A percentile compares a stretch with the other conserved stretches of the same genome.
Evolutionary conservation across 2,113 vertebrate species (phyloP).

Genomic region (Cyanoliseus patagonus): DNA sequence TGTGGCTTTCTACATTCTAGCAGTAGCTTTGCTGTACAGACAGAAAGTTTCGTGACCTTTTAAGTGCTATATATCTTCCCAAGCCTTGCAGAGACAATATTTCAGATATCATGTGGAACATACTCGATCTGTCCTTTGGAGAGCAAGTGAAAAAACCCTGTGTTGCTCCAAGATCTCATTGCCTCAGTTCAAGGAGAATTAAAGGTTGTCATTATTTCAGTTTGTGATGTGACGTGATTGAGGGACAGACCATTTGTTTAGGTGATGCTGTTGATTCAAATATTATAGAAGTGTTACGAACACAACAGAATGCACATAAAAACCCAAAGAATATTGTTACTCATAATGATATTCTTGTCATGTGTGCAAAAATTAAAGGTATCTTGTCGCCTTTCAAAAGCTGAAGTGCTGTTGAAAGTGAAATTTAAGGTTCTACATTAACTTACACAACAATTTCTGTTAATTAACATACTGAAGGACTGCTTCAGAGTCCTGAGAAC

Average conservation of each 20-base stretch:
- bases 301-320: constrained; percentile 76
- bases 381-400: constrained; percentile 88
- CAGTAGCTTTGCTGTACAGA: neutral
- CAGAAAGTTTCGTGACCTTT: neutral
- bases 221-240: neutral
- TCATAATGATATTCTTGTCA: constrained; percentile 73
- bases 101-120: neutral
- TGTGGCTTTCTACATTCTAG: neutral
- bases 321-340: constrained; percentile 82
- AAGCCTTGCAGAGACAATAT: neutral
- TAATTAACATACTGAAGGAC: neutral
- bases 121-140: neutral
- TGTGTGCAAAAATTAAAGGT: constrained; percentile 80
- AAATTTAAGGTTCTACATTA: constrained; percentile 82
- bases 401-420: constrained; percentile 85
- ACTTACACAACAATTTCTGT: fast-evolving
- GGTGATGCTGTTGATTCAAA: neutral
- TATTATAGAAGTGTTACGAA: neutral
- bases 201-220: neutral
- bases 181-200: fast-evolving
- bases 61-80: neutral
- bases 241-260: neutral
- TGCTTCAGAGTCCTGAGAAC: neutral
- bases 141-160: neutral
- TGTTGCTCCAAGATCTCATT: neutral